Conservation (phyloP, 2,888 invertebrate species). For the Pollenia amentaria region DNA sequence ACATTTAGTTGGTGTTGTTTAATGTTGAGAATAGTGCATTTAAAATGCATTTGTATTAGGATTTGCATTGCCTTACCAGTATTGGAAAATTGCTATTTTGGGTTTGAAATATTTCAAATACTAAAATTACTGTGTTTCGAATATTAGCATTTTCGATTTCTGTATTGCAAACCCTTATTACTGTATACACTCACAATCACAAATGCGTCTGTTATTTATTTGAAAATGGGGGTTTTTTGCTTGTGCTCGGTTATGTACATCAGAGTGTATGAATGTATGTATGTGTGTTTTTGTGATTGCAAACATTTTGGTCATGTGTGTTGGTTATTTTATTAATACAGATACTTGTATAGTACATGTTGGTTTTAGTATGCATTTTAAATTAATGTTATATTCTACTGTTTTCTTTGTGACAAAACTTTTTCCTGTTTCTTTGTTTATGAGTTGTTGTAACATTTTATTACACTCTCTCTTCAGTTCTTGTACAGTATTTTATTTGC, state of each 20-base stretch:
- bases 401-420: conserved; percentile 21
- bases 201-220: too few species aligned
- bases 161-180: too few species aligned
- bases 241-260: too few species aligned
- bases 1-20: neutral
- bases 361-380: conserved; percentile 47
- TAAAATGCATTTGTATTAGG: conserved; percentile 40
- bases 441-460: conserved; percentile 60
- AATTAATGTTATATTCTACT: conserved; percentile 37
- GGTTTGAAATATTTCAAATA: too few species aligned
- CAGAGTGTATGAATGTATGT: too few species aligned
- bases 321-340: neutral
- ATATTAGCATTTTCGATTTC: too few species aligned
- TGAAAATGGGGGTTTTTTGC: too few species aligned
- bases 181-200: too few species aligned
- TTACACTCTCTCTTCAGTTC: conserved; percentile 29
- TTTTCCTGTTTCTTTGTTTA: conserved; percentile 61
- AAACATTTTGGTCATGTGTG: neutral
- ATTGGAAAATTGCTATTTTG: too few species aligned
- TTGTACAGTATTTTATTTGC: conserved; percentile 22
- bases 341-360: neutral
- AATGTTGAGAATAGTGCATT: neutral
- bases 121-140: too few species aligned
- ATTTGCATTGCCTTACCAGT: neutral
- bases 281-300: too few species aligned